These are phyloP conservation scores for Semibalanus balanoides DNA, from an alignment of 1,140 invertebrate species.

Conservation along the genomic window DNA sequence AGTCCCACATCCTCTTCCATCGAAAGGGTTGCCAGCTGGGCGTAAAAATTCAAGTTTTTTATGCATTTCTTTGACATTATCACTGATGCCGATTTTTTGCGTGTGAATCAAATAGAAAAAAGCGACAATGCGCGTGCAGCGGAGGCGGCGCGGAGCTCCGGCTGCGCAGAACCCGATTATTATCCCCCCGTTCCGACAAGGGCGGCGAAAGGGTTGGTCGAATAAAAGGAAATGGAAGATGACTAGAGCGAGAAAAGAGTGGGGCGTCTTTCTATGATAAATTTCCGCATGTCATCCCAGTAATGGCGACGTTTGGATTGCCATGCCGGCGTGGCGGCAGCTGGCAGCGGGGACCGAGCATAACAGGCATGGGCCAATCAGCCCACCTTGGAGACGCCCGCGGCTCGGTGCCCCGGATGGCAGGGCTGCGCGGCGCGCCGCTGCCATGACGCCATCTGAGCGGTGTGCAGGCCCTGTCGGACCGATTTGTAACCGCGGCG, in stretches of 20 bases:
- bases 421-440: neutral
- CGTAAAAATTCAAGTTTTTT: neutral
- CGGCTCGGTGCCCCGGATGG: neutral
- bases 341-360: neutral
- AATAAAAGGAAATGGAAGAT: neutral
- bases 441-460: neutral
- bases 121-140: constrained; percentile 1
- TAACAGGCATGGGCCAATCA: neutral
- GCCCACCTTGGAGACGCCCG: too few species aligned
- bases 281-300: neutral
- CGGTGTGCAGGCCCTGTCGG: too few species aligned
- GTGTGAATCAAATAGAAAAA: neutral
- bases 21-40: neutral
- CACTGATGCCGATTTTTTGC: constrained; percentile 1
- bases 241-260: neutral
- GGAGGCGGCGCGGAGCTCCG: too few species aligned
- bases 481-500: too few species aligned
- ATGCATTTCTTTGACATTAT: constrained; percentile 2
- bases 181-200: neutral
- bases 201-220: neutral
- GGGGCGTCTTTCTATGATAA: neutral
- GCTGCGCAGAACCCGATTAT: neutral
- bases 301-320: neutral
- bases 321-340: neutral
- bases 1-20: neutral